Conservation (phyloP, 1,140 invertebrate species). For the Sycophila sp. region DNA sequence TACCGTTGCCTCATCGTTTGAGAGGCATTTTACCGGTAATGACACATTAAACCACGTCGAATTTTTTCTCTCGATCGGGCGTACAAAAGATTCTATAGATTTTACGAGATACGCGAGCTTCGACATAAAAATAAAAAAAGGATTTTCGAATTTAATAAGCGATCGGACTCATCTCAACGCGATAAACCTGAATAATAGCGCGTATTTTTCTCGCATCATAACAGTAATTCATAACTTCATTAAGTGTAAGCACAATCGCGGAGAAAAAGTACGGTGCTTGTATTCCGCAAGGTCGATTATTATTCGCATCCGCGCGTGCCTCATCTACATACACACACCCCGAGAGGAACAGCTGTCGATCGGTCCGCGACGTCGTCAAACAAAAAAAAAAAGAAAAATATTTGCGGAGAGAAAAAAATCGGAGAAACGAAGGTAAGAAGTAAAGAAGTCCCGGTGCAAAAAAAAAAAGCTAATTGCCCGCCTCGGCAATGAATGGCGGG, state of each 20-base stretch:
- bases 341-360: background rate
- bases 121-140: too few relatives aligned
- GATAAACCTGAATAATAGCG: background rate
- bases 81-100: too few relatives aligned
- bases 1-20: too few relatives aligned
- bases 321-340: background rate
- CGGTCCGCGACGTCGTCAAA: too few relatives aligned
- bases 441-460: background rate
- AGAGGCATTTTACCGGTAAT: too few relatives aligned
- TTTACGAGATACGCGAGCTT: too few relatives aligned
- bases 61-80: too few relatives aligned
- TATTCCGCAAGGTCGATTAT: conserved; percentile 13
- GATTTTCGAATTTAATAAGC: too few relatives aligned
- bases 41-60: too few relatives aligned
- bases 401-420: too few relatives aligned
- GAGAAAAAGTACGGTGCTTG: background rate
- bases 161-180: background rate
- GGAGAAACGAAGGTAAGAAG: too few relatives aligned
- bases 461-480: conserved; percentile 26
- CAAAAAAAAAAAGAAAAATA: too few relatives aligned
- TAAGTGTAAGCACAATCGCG: background rate
- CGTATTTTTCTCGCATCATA: background rate
- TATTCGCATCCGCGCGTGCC: background rate
- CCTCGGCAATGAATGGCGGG: conserved; percentile 5
- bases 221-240: conserved; percentile 21